phyloP scores from a whole-genome alignment of 2,888 invertebrate species.

The Phortica magna region DNA sequence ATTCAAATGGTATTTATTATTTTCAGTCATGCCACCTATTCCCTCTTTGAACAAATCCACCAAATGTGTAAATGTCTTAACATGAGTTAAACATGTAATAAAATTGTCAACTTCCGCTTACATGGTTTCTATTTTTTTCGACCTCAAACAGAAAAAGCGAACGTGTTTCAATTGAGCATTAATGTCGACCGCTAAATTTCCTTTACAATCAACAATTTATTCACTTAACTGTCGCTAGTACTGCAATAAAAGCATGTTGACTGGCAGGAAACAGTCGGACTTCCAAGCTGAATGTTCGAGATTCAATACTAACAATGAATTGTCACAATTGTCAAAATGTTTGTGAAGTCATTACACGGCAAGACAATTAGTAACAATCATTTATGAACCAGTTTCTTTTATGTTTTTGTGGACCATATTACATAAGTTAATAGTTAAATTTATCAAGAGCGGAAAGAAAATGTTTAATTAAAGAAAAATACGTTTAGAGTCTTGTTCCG shows the following conservation, averaged over 20 bases:
- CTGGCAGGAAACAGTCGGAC: constrained; percentile 6
- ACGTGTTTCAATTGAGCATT: neutral
- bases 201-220: neutral
- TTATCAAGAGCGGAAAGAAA: constrained; percentile 13
- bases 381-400: constrained; percentile 29
- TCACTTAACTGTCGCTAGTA: neutral
- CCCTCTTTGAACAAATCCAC: no score
- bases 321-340: constrained; percentile 17
- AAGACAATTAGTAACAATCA: constrained; percentile 24
- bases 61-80: neutral
- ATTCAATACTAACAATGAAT: neutral
- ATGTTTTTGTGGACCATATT: neutral
- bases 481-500: neutral
- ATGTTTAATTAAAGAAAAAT: neutral
- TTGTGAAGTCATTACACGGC: neutral
- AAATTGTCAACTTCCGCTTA: neutral
- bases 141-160: neutral
- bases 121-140: neutral
- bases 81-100: neutral
- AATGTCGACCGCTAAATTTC: neutral
- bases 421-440: constrained; percentile 26
- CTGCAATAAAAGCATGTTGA: neutral
- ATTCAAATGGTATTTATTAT: no score
- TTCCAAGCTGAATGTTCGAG: neutral
- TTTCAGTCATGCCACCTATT: no score